Evolutionary conservation across 1,140 invertebrate genomes (phyloP), one percentile per base, ranked within the genome.

Genomic region (Nautilus pompilius): DNA sequence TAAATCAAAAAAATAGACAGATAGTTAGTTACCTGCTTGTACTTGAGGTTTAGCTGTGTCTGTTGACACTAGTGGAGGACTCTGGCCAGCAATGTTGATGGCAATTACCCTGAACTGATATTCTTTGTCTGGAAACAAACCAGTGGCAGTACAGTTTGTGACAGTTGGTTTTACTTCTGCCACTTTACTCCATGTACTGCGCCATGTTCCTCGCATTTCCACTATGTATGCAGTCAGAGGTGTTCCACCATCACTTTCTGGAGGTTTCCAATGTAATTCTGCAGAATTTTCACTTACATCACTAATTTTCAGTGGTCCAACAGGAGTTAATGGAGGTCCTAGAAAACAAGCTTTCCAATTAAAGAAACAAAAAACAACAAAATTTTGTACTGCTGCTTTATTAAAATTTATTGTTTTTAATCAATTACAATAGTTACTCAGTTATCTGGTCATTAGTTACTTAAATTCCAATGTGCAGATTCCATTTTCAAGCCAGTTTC

Each of bases 241-340:
- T 55, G 91, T 93, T 49, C 96, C 96, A 64, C 96, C 96, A 83
- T 98, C 95, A 80, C 95, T 64, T 56, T 64, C 66, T 33, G 95
- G 93, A 68, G 93, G 89, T 83, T 90, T 91, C 96, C 96, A 99
- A 0, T 90, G 88, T 48, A 99, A 82, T 0, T 92, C 91, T 76
- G 94, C 98, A 4, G 93, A 95, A 78, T 98, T 94, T 2, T 94
- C 93, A n/a, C 93, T 96, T 61, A 98, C 92, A 74, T 98, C 95
- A 29, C 89, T 90, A 0, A 92, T 90, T 80, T 76, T 66, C 48
- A 83, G 63, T 89, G 88, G 17, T 94, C 87, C 84, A 92, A 92
- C 89, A 54, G 95, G 96, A 53, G 24, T 53, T 53, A 28, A 49
- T 26, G 30, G 30, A 41, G 30, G 24, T 51, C 59, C 22, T 32